Conservation (phyloP, 2,888 invertebrate genomes). For the Sminthurinus aureus region DNA sequence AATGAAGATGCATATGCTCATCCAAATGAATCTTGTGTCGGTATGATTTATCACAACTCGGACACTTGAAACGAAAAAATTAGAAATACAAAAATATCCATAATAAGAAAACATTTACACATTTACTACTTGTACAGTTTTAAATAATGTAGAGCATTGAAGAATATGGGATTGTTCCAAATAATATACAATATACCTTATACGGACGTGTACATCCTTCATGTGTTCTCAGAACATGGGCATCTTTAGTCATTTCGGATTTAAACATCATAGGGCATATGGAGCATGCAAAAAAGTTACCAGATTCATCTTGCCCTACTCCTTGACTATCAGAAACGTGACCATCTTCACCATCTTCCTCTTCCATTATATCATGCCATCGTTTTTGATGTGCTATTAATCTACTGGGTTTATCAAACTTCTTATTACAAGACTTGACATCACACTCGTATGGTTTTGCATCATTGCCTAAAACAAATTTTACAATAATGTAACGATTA, state of each 20-base stretch:
- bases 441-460: background rate
- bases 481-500: background rate
- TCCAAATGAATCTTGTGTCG: slow-evolving; percentile 10
- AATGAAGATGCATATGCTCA: slow-evolving; percentile 4
- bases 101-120: too few species aligned
- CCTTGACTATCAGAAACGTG: too few species aligned
- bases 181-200: background rate
- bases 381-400: slow-evolving; percentile 7
- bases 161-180: too few species aligned
- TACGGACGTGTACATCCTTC: background rate
- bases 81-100: background rate
- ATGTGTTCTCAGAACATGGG: background rate
- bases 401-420: background rate
- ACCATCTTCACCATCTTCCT: too few species aligned
- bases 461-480: background rate
- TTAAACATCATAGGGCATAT: background rate
- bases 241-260: background rate
- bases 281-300: background rate
- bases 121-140: too few species aligned
- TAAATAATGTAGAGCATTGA: too few species aligned
- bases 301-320: background rate
- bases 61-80: background rate
- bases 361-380: background rate
- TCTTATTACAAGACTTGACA: background rate
- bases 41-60: background rate